Base-by-base conservation (phyloP, 2,113 vertebrate genomes). In the Anolis sagrei region DNA sequence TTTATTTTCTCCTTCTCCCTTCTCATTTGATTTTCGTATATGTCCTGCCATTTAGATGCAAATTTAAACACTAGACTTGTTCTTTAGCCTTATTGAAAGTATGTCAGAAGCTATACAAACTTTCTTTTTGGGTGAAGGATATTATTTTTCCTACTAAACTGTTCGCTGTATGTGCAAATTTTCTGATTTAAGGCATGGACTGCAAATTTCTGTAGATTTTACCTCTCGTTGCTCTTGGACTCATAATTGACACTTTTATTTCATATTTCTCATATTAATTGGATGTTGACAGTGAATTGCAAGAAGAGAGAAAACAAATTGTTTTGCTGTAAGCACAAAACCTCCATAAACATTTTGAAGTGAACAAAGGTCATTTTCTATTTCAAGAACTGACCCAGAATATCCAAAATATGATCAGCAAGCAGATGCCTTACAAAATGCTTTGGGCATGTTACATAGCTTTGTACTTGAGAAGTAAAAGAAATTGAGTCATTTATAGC, bases 191-290 rank as follows among this genome's bases (percentile, higher is more conserved):
- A 58, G 11, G 16, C 54, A 58, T 58, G 13, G 51, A 58, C 0
- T 36, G 3, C 36, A 66, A 0, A 39, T 58, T 72, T 11, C 32
- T 74, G 8, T 16, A 61, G 25, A 25, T 61, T 25, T 78, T 39
- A 11, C 0, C 78, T 10, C 23, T 27, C 32, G 3, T 3, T 13
- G 90, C 23, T 16, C 1, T 82, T 73, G 6, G 36, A 2, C 39
- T 48, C 73, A 58, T 54, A 19, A 3, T 34, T 89, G 27, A 48
- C 10, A 48, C 48, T 88, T 36, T 14, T 73, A 69, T 92, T 85
- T 36, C 25, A 16, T 51, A 78, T 61, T 76, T 32, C 2, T 51
- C 49, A 54, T 51, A 29, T 54, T 16, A 44, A 82, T 34, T 61
- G 4, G 69, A 58, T 27, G 14, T 32, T 58, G 14, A 82, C 61